These are phyloP conservation scores for Lophochroa leadbeateri DNA, from an alignment of 2,113 vertebrate genomes.

Conservation along the genomic window DNA sequence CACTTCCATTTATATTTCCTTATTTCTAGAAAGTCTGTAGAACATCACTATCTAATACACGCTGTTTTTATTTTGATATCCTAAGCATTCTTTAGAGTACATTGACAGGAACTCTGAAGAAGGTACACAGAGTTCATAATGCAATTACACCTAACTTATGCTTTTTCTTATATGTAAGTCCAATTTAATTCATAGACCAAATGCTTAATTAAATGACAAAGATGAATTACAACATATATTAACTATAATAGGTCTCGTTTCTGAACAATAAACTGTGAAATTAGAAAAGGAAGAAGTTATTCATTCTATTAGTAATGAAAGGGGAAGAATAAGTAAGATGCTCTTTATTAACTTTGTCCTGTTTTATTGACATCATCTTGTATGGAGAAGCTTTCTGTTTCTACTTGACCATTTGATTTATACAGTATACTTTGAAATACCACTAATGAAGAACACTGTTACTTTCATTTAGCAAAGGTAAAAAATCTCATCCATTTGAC, in stretches of 20 bases:
- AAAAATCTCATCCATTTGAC: not conserved
- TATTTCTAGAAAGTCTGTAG: not conserved
- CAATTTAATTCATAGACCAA: not conserved
- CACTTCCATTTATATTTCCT: not conserved
- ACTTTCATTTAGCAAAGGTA: not conserved
- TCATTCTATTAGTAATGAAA: not conserved
- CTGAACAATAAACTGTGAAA: not conserved
- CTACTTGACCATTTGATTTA: not conserved
- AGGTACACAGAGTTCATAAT: not conserved
- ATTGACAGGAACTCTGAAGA: not conserved
- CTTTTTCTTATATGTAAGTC: not conserved
- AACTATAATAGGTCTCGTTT: not conserved
- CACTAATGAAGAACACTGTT: not conserved
- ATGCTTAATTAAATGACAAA: not conserved
- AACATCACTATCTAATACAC: not conserved
- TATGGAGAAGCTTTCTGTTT: not conserved
- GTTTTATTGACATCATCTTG: not conserved
- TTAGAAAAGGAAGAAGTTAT: not conserved
- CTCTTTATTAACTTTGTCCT: not conserved
- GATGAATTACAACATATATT: not conserved
- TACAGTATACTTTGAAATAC: not conserved
- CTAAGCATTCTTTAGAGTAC: not conserved
- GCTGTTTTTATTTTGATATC: not conserved
- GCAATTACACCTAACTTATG: not conserved
- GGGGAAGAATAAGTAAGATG: not conserved